Percentiles rank a stretch among this genome's conserved stretches.
phyloP scores from a whole-genome alignment of 2,113 vertebrate species.

The Clupea harengus region DNA sequence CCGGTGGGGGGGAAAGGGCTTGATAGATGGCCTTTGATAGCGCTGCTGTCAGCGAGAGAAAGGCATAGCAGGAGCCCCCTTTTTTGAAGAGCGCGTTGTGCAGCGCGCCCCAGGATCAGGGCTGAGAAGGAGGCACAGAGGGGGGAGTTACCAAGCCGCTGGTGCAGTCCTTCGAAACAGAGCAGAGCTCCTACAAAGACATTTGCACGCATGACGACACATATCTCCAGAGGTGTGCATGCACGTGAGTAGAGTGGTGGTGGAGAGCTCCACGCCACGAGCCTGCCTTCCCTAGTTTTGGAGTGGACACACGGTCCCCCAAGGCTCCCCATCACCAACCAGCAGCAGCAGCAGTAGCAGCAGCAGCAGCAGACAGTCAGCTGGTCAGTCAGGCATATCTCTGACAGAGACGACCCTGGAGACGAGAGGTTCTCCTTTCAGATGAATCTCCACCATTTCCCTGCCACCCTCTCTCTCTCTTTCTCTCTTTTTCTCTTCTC shows the following conservation, averaged over 20 bases:
- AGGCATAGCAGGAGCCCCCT: not conserved
- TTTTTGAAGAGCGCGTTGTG: not conserved
- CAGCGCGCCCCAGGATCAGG: not conserved
- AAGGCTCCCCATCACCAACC: not conserved
- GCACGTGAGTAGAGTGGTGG: too few relatives aligned
- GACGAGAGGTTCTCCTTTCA: not conserved
- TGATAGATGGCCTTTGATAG: not conserved
- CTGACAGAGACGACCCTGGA: not conserved
- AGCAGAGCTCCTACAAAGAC: not conserved
- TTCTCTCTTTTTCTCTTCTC: not conserved
- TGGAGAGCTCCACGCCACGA: not conserved
- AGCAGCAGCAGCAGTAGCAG: not conserved
- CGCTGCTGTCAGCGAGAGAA: not conserved
- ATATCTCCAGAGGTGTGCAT: not conserved
- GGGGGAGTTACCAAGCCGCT: too few relatives aligned
- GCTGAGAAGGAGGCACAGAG: not conserved
- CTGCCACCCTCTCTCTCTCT: not conserved
- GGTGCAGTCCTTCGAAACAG: not conserved
- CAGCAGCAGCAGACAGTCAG: not conserved
- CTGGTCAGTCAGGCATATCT: slow-evolving; percentile 10
- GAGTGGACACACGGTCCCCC: not conserved
- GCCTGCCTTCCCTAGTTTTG: not conserved
- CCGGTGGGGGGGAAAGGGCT: not conserved
- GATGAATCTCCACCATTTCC: not conserved
- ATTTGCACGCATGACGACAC: not conserved